Evolutionary conservation across 1,140 invertebrate species (phyloP).

Genomic region (Bombus huntii): DNA sequence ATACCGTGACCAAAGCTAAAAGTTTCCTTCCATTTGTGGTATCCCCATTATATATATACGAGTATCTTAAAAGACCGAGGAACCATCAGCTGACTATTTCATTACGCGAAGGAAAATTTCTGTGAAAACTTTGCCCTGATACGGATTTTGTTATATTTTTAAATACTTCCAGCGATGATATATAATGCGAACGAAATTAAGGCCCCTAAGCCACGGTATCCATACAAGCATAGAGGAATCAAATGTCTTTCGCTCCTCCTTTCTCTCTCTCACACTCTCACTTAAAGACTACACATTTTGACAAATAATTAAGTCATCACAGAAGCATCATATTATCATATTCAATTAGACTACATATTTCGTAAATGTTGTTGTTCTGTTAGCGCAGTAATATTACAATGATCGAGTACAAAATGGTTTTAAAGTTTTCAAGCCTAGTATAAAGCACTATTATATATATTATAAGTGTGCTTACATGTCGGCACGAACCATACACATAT

Average conservation of each 20-base stretch:
- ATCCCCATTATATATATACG: slow-evolving; percentile 12
- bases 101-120: slow-evolving; percentile 18
- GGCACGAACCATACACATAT: slow-evolving; percentile 64
- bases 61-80: slow-evolving; percentile 28
- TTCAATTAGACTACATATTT: slow-evolving; percentile 78
- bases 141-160: slow-evolving; percentile 5
- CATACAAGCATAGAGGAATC: slow-evolving; percentile 56
- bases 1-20: slow-evolving; percentile 57
- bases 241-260: slow-evolving; percentile 44
- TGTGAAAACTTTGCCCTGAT: slow-evolving; percentile 28
- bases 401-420: slow-evolving; percentile 81
- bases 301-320: slow-evolving; percentile 81
- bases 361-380: slow-evolving; percentile 72
- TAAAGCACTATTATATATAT: slow-evolving; percentile 79
- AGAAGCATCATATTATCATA: slow-evolving; percentile 81
- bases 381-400: slow-evolving; percentile 79
- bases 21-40: slow-evolving; percentile 17
- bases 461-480: slow-evolving; percentile 61
- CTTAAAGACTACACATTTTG: slow-evolving; percentile 73
- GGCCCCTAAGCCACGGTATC: slow-evolving; percentile 65
- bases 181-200: slow-evolving; percentile 46
- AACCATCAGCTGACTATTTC: slow-evolving; percentile 14
- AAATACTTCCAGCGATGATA: slow-evolving; percentile 50
- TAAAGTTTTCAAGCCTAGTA: slow-evolving; percentile 80
- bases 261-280: slow-evolving; percentile 51